Evolutionary conservation across 2,888 invertebrate genomes (phyloP), one percentile per base, ranked within the genome.

Genomic region (Drosophila rubida): DNA sequence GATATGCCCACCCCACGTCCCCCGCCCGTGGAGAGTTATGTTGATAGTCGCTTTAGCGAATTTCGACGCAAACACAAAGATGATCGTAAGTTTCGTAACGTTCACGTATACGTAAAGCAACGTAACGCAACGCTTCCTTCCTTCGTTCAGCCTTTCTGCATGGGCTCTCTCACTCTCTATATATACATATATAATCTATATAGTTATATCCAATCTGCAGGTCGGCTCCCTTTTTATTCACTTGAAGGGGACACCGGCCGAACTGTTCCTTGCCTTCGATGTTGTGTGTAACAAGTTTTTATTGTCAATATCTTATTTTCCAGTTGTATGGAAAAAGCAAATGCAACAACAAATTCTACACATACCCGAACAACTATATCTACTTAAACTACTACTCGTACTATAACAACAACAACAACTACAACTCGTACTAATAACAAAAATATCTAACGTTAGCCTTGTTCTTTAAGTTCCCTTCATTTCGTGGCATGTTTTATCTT

Each of bases 31-130:
- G 90, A 90, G 76, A 88, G 83, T 69, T 90, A 90, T 81, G 78
- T 90, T 69, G 91, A 91, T 80, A 92, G 87, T 83, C 91, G 92
- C 74, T 89, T 88, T 72, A 91, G 91, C 80, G 92, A 92, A 75
- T 94, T 94, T 92, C 93, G 94, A 85, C 93, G 94, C 90, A 94
- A 94, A 92, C 94, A 94, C 91, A 94, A 93, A 91, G 93, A 93
- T 87, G 94, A 94, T 92, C 94, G 94, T 94, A 94, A 94, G 94
- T 94, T 86, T 59, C 61, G 41, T 62, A 58, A 51, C 37, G 51
- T 51, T 39, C 27, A 51, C 25, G 50, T 39, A 27, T 32, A 48
- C 37, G 50, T 39, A 51, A 51, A 16, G 13, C 13, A 53, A 13
- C 13, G 39, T 39, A 51, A 51, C 39, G 19, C 19, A 53, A 13